Conservation (phyloP, 2,113 vertebrate species). For the Oxygymnocypris stewartii region DNA sequence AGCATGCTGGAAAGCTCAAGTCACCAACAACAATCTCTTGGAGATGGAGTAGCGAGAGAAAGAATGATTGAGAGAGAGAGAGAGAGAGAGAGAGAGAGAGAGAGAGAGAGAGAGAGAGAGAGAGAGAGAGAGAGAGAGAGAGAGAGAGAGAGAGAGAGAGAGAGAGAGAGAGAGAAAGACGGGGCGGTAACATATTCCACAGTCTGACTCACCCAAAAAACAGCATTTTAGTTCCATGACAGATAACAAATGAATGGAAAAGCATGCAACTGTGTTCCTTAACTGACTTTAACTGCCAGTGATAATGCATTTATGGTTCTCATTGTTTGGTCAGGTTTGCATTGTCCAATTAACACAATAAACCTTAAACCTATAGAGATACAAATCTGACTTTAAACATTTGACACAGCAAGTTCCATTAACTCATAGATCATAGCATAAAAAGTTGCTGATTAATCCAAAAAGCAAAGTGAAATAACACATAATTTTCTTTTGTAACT, state of each 20-base stretch:
- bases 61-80: conserved; percentile 35
- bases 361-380: background rate
- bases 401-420: background rate
- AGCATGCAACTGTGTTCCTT: background rate
- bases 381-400: background rate
- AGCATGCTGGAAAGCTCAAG: conserved; percentile 70
- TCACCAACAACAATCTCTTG: conserved; percentile 61
- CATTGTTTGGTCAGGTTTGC: background rate
- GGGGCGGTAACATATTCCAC: background rate
- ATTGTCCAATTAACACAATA: background rate
- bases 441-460: background rate
- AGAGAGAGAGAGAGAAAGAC: conserved; percentile 35
- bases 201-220: conserved; percentile 27
- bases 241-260: conserved; percentile 20
- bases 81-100: background rate
- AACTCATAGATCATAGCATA: background rate
- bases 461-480: conserved; percentile 1
- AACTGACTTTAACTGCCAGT: background rate
- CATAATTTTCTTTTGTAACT: background rate
- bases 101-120: conserved; percentile 28
- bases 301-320: background rate
- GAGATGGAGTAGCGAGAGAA: conserved; percentile 14
- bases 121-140: conserved; percentile 26
- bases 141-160: conserved; percentile 29
- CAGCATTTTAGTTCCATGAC: background rate